Base-by-base conservation (phyloP, 2,113 vertebrate species). In the Alligator sinensis region DNA sequence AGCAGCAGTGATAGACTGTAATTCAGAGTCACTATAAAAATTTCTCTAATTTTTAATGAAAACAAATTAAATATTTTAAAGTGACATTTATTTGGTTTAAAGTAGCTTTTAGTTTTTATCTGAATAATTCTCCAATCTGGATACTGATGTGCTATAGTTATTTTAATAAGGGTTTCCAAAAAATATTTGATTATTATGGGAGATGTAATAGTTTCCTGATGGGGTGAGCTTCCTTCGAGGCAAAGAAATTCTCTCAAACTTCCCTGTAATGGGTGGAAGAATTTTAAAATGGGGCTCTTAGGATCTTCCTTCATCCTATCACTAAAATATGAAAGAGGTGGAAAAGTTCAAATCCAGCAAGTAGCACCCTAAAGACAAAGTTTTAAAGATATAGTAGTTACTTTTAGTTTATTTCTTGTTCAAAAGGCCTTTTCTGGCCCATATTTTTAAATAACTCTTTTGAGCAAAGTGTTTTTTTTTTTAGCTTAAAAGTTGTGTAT, bases 401-500 rank as follows among this genome's bases (percentile, higher is more conserved):
- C 7, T 74, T 86, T 21, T 62, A 28, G 4, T 82, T 30, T 61
- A 0, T 88, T 78, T 64, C 19, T 89, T 82, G 87, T 64, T 54
- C 27, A 88, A 89, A 94, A 82, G 17, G 11, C 3, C 10, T 90
- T 89, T 78, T 90, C 22, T 84, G 78, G 78, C 89, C 87, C 17
- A 55, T 38, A 61, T 30, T 86, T 78, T 93, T 59, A 59, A 63
- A 4, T 82, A n/a, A 75, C 58, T 79, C 21, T 93, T 94, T 92
- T 89, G 59, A 85, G 66, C 27, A 90, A 84, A 18, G 30, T 59
- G 24, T 1, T 58, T 57, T 88, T 58, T 57, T 88, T 90, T 92
- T 87, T 19, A 77, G 24, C 80, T 90, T 93, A 89, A 90, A 94
- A 94, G 38, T 89, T 86, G n/a, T 57, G 3, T 3, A 89, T 93